A percentile compares a stretch with the other conserved stretches of the same genome.
These are phyloP conservation scores for Cassiopea andromeda DNA, from an alignment of 30 jellyfish, hydroid and myxozoan species.

Conservation along the genomic window DNA sequence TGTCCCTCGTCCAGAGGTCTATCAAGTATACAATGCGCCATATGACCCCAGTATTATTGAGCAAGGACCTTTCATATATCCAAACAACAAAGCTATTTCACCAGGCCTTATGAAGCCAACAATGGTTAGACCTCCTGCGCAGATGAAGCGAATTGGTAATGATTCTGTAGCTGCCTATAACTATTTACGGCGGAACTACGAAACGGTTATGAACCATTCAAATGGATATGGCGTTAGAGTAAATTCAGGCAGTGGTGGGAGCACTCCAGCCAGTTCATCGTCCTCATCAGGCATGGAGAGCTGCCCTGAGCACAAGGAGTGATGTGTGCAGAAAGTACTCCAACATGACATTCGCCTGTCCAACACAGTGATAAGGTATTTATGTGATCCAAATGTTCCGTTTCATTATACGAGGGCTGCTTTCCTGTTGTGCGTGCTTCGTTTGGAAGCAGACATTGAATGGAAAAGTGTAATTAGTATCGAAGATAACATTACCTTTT, in stretches of 20 bases:
- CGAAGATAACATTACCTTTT: neutral
- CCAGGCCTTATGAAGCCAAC: constrained; percentile 52
- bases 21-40: constrained; percentile 59
- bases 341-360: neutral
- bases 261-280: constrained; percentile 69
- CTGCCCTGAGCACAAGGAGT: constrained; percentile 51
- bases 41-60: constrained; percentile 73
- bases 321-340: neutral
- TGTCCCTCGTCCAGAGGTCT: constrained; percentile 69
- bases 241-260: constrained; percentile 66
- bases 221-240: constrained; percentile 34
- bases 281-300: constrained; percentile 51
- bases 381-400: constrained; percentile 24
- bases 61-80: constrained; percentile 67
- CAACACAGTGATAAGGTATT: constrained; percentile 6
- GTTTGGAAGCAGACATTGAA: neutral
- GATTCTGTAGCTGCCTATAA: constrained; percentile 36
- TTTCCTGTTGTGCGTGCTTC: neutral
- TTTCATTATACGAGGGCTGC: constrained; percentile 6
- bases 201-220: constrained; percentile 2
- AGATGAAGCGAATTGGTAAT: constrained; percentile 38
- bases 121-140: constrained; percentile 50
- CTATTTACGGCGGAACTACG: constrained; percentile 57
- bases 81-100: constrained; percentile 13
- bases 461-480: neutral